Evolutionary conservation across 1,140 invertebrate species (phyloP).

Genomic region (Drosophila gunungcola): DNA sequence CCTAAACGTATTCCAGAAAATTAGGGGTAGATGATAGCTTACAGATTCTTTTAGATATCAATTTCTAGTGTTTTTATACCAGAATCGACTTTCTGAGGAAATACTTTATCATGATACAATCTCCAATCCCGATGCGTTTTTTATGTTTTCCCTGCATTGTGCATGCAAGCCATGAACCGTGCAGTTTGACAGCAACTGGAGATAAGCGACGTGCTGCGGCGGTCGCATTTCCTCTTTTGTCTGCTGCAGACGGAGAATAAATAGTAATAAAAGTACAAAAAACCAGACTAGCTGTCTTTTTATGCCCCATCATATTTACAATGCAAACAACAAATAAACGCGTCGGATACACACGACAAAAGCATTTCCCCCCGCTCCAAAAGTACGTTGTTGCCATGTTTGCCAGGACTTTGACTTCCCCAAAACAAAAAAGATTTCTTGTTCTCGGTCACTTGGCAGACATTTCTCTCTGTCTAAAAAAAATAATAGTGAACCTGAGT

Average conservation of each 20-base stretch:
- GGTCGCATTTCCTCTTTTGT: conserved; percentile 48
- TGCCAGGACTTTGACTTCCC: conserved; percentile 40
- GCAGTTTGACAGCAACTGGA: conserved; percentile 64
- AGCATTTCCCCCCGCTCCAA: conserved; percentile 15
- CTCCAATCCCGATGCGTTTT: conserved; percentile 1
- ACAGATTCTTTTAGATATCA: conserved; percentile 16
- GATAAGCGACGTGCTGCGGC: conserved; percentile 52
- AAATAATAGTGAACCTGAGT: not conserved
- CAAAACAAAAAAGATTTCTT: conserved; percentile 49
- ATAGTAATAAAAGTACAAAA: conserved; percentile 52
- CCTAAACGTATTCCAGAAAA: not conserved
- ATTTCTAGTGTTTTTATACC: conserved; percentile 16
- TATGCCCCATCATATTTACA: conserved; percentile 51
- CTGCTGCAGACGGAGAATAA: conserved; percentile 39
- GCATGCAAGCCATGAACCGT: conserved; percentile 57
- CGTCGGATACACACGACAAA: conserved; percentile 43
- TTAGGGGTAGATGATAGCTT: not conserved
- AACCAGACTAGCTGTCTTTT: conserved; percentile 47
- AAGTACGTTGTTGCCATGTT: conserved; percentile 30
- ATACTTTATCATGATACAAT: conserved; percentile 24
- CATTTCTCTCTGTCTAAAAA: conserved; percentile 19
- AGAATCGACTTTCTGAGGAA: conserved; percentile 23
- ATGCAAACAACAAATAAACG: conserved; percentile 44
- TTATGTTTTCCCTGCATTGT: conserved; percentile 33
- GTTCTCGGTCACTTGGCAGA: conserved; percentile 33